phyloP scores from a whole-genome alignment of 2,113 vertebrate species.

The Bothrops jararaca region DNA sequence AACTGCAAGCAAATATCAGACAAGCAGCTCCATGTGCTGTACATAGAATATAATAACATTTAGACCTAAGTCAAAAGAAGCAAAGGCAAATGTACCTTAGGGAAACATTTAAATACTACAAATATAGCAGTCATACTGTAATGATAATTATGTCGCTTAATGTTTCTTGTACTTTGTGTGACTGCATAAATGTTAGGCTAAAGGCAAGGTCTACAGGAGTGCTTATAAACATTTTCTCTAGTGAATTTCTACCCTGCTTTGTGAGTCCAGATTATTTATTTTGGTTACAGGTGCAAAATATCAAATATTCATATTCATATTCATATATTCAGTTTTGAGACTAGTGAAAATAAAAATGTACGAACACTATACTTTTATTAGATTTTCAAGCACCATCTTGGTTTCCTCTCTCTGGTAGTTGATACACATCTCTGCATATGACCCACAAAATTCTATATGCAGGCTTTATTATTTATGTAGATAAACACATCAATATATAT shows the following conservation, averaged over 20 bases:
- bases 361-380: neutral
- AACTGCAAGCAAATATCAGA: neutral
- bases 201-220: neutral
- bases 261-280: neutral
- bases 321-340: neutral
- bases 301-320: neutral
- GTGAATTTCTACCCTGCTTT: neutral
- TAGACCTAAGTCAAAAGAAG: neutral
- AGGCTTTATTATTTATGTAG: neutral
- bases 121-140: neutral
- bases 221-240: neutral
- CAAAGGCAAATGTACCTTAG: neutral
- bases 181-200: slow-evolving; percentile 1
- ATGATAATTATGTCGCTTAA: neutral
- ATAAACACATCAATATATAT: neutral
- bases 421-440: neutral
- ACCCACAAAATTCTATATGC: neutral
- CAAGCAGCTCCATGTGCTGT: neutral
- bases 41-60: neutral
- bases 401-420: neutral
- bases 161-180: neutral
- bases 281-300: neutral
- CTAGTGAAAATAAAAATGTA: neutral
- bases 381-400: neutral
- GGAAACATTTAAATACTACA: neutral